Evolutionary conservation across 2,113 vertebrate genomes (phyloP).

Genomic region (Tringa solitaria): DNA sequence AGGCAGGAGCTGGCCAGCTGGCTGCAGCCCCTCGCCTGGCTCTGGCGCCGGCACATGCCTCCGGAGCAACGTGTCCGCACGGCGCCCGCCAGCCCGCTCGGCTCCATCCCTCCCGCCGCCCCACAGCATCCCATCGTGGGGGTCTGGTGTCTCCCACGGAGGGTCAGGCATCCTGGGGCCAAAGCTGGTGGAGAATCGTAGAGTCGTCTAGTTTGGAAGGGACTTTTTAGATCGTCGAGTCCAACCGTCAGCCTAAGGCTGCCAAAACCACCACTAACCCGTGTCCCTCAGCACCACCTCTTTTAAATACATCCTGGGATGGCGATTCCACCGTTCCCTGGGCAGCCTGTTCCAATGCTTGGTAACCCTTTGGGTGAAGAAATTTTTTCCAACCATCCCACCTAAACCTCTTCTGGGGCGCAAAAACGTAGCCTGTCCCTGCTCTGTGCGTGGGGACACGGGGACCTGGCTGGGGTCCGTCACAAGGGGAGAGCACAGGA

Average conservation of each 20-base stretch:
- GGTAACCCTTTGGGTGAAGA: neutral
- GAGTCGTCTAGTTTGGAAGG: neutral
- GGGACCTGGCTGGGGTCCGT: accelerated
- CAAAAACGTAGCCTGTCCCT: too few species aligned
- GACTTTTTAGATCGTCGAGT: neutral
- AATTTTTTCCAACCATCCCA: neutral
- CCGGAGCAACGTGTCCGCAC: neutral
- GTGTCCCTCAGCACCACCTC: neutral
- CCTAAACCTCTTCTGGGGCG: neutral
- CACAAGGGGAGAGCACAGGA: too few species aligned
- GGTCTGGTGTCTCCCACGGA: accelerated
- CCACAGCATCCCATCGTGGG: accelerated
- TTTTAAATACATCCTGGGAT: neutral
- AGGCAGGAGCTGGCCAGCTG: constrained; percentile 11
- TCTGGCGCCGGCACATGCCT: neutral
- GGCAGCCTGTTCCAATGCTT: neutral
- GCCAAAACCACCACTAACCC: neutral
- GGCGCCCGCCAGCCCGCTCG: neutral
- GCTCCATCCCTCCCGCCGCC: neutral
- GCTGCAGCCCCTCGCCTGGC: neutral
- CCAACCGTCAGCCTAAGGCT: neutral
- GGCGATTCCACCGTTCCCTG: neutral
- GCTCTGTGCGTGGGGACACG: neutral
- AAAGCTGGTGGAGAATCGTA: neutral
- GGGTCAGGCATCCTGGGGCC: accelerated